A percentile compares a stretch with the other conserved stretches of the same genome.
Conservation (phyloP, 2,888 invertebrate genomes). For the Pseudanteris insignis region DNA sequence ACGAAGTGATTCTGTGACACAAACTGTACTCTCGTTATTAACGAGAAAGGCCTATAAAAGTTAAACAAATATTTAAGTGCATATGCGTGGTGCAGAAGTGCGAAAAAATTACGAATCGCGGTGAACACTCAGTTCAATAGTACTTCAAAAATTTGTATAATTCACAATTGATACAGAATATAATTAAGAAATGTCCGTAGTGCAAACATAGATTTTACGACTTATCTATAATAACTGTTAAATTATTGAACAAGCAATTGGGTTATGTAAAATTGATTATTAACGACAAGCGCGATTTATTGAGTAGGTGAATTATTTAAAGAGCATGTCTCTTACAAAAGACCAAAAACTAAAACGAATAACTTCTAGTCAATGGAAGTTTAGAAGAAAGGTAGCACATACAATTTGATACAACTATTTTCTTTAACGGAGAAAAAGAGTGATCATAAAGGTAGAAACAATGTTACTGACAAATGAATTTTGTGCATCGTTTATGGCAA, state of each 20-base stretch:
- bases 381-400: too few relatives aligned
- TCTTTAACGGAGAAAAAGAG: too few relatives aligned
- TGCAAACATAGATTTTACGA: slow-evolving; percentile 16
- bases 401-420: too few relatives aligned
- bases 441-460: too few relatives aligned
- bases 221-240: slow-evolving; percentile 12
- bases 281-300: background rate
- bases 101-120: slow-evolving; percentile 49
- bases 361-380: too few relatives aligned
- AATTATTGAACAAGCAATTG: slow-evolving; percentile 5
- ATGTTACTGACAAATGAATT: too few relatives aligned
- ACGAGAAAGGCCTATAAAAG: slow-evolving; percentile 22
- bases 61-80: slow-evolving; percentile 16
- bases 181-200: slow-evolving; percentile 33
- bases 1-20: slow-evolving; percentile 22
- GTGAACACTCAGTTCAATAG: slow-evolving; percentile 49
- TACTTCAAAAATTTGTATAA: slow-evolving; percentile 47
- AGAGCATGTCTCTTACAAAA: too few relatives aligned
- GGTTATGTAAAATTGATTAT: slow-evolving; percentile 3
- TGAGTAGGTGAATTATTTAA: background rate
- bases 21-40: slow-evolving; percentile 20
- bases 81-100: slow-evolving; percentile 25
- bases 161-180: slow-evolving; percentile 26
- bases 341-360: too few relatives aligned
- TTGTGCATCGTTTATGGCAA: too few relatives aligned